phyloP scores from a whole-genome alignment of 2,888 invertebrate species.

The Ptychoptera albimana region DNA sequence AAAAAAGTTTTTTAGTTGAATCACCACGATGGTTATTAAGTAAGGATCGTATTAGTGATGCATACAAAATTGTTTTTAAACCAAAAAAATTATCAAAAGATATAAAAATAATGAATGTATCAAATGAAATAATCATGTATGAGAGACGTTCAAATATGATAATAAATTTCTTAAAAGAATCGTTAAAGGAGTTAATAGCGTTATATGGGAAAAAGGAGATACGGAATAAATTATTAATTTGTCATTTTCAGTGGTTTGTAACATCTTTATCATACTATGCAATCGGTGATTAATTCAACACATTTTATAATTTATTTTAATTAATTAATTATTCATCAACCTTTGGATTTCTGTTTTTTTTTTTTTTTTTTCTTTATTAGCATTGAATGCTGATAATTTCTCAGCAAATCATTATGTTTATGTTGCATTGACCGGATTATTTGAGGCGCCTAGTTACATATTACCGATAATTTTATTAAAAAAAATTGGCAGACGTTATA shows the following conservation, averaged over 20 bases:
- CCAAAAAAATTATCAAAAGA: slow-evolving; percentile 17
- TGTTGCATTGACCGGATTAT: slow-evolving; percentile 1
- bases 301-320: not conserved
- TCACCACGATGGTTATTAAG: slow-evolving; percentile 28
- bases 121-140: not conserved
- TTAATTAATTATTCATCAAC: not conserved
- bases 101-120: slow-evolving; percentile 12
- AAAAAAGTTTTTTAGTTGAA: slow-evolving; percentile 4
- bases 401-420: not conserved
- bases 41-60: slow-evolving; percentile 21
- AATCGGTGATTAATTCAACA: not conserved
- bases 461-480: not conserved
- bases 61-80: slow-evolving; percentile 19
- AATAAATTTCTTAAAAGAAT: not conserved
- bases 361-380: slow-evolving; percentile 3
- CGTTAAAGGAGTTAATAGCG: not conserved
- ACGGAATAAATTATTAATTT: not conserved
- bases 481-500: not conserved
- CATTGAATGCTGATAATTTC: slow-evolving; percentile 3
- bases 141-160: not conserved
- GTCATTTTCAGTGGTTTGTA: slow-evolving; percentile 1
- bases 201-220: not conserved
- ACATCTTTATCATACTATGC: slow-evolving; percentile 1
- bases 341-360: too few relatives aligned
- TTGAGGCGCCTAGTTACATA: slow-evolving; percentile 2